Evolutionary conservation across 2,797 vertebrate species (phyloP).

Genomic region (Muraenolepis orangiensis): DNA sequence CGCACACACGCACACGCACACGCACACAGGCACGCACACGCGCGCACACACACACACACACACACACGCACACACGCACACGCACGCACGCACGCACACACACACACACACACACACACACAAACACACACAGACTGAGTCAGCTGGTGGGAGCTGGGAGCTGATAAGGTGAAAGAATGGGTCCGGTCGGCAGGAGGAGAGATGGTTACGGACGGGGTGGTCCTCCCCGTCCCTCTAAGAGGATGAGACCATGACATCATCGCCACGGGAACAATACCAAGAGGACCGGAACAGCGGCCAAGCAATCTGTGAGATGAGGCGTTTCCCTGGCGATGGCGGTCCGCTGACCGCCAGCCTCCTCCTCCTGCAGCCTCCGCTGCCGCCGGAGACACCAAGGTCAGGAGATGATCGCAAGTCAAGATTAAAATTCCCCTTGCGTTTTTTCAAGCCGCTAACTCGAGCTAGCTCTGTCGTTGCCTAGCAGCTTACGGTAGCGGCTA

Average conservation of each 20-base stretch:
- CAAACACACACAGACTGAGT: conserved; percentile 29
- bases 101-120: too few relatives aligned
- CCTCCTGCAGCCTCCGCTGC: background rate
- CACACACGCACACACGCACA: background rate
- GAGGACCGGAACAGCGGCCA: background rate
- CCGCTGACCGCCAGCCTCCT: conserved; percentile 64
- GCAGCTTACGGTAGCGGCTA: background rate
- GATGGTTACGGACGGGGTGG: background rate
- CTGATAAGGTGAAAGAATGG: background rate
- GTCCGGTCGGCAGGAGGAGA: background rate
- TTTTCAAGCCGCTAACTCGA: conserved; percentile 70
- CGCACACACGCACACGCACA: too few relatives aligned
- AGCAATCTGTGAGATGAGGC: conserved; percentile 81
- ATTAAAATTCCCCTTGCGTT: conserved; percentile 72
- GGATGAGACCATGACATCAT: background rate
- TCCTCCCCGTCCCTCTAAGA: background rate
- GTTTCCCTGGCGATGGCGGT: conserved; percentile 71
- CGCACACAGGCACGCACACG: too few relatives aligned
- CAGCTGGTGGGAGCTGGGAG: background rate
- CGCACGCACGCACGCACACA: background rate
- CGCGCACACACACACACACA: background rate
- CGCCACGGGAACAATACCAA: background rate
- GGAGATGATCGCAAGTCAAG: conserved; percentile 81
- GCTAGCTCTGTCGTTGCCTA: background rate
- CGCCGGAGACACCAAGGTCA: conserved; percentile 79